Evolutionary conservation across 1,140 invertebrate species (phyloP).

Genomic region (Helicoverpa armigera): DNA sequence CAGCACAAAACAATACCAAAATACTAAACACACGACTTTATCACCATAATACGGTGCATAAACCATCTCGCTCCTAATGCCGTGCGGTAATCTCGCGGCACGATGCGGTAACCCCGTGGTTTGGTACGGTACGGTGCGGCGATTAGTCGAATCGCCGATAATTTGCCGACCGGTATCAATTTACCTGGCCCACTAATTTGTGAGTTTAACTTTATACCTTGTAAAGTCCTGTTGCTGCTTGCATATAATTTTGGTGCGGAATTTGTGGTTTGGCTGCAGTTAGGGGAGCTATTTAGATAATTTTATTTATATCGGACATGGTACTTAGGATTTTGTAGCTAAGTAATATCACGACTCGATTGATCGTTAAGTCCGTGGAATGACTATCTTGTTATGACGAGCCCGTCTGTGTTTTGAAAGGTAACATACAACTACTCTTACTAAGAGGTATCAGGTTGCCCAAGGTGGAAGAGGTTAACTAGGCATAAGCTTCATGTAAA

Average conservation of each 20-base stretch:
- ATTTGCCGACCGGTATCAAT: slow-evolving; percentile 32
- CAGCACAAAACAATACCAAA: neutral
- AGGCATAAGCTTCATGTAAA: too few species aligned
- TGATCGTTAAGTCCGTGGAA: too few species aligned
- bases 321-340: too few species aligned
- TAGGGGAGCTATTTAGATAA: too few species aligned
- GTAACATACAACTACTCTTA: too few species aligned
- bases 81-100: neutral
- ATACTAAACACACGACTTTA: neutral
- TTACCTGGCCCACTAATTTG: slow-evolving; percentile 30
- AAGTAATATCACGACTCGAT: too few species aligned
- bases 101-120: neutral
- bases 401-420: too few species aligned
- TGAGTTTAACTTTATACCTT: slow-evolving; percentile 27
- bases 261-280: neutral
- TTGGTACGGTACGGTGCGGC: neutral
- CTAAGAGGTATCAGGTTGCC: too few species aligned
- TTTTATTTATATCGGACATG: too few species aligned
- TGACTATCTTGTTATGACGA: too few species aligned
- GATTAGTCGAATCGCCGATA: slow-evolving; percentile 37
- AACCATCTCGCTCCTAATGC: slow-evolving; percentile 15
- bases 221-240: neutral
- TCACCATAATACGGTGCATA: slow-evolving; percentile 25
- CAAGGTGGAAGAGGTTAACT: too few species aligned
- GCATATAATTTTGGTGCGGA: neutral